A percentile compares a stretch with the other conserved stretches of the same genome.
Conservation (phyloP, 2,113 vertebrate genomes). For the Mesoclemmys tuberculata region DNA sequence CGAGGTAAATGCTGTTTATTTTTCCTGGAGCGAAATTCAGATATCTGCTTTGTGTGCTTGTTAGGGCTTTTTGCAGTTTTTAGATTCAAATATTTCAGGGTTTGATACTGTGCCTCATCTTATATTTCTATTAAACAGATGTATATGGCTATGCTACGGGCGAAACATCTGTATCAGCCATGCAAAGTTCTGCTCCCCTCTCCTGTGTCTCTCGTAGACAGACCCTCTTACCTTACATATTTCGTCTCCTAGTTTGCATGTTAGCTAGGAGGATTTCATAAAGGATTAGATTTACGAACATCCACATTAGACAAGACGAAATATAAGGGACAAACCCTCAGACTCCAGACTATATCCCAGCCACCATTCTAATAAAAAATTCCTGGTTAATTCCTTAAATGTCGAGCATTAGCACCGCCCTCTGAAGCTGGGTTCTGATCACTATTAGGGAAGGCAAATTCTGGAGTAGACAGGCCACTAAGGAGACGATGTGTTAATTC, state of each 20-base stretch:
- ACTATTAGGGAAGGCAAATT: background rate
- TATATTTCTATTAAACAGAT: background rate
- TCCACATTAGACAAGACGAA: background rate
- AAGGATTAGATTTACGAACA: background rate
- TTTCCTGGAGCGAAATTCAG: background rate
- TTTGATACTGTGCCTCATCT: background rate
- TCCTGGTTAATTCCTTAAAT: background rate
- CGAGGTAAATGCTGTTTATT: background rate
- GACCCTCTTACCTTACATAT: background rate
- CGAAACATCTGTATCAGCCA: background rate
- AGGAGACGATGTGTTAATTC: background rate
- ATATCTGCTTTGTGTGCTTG: background rate
- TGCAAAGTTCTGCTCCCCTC: background rate
- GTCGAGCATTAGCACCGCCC: background rate
- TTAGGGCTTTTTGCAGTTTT: background rate
- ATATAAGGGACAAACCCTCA: background rate
- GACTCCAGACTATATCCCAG: accelerated
- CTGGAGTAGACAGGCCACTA: background rate
- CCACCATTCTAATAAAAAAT: background rate
- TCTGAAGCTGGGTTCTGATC: background rate
- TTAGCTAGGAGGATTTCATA: accelerated
- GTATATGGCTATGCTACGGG: accelerated
- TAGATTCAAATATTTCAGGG: background rate
- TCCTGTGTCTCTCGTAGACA: background rate
- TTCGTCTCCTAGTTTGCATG: background rate